phyloP scores from a whole-genome alignment of 2,888 invertebrate species.

The Macrosiphum euphorbiae region DNA sequence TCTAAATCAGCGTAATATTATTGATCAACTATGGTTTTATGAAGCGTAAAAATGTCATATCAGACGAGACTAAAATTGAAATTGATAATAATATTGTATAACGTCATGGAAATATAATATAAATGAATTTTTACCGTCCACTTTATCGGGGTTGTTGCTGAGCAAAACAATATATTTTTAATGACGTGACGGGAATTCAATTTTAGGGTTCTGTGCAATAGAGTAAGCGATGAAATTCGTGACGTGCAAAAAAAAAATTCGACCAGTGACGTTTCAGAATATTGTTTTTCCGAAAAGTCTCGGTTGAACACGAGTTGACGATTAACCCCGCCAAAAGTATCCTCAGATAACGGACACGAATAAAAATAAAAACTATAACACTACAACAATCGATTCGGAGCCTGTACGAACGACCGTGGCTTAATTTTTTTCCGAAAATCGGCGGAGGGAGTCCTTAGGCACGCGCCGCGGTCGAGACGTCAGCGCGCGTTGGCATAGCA shows the following conservation, averaged over 20 bases:
- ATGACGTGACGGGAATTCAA: background rate
- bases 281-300: background rate
- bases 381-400: background rate
- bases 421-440: constrained; percentile 2
- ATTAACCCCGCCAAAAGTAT: background rate
- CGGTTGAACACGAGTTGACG: background rate
- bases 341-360: background rate
- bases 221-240: background rate
- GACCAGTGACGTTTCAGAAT: background rate
- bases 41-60: background rate
- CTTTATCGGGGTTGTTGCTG: background rate
- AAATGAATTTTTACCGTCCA: background rate
- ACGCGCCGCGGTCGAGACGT: background rate
- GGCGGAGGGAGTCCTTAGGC: background rate
- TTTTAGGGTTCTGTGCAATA: background rate
- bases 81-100: background rate
- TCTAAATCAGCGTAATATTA: background rate
- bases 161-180: background rate
- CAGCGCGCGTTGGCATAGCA: constrained; percentile 2
- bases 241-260: background rate
- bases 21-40: background rate
- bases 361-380: background rate
- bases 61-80: background rate
- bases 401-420: background rate
- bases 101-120: background rate